Percentiles rank a stretch among this genome's conserved stretches.
phyloP scores from a whole-genome alignment of 2,888 invertebrate genomes.

The Cactoblastis cactorum region DNA sequence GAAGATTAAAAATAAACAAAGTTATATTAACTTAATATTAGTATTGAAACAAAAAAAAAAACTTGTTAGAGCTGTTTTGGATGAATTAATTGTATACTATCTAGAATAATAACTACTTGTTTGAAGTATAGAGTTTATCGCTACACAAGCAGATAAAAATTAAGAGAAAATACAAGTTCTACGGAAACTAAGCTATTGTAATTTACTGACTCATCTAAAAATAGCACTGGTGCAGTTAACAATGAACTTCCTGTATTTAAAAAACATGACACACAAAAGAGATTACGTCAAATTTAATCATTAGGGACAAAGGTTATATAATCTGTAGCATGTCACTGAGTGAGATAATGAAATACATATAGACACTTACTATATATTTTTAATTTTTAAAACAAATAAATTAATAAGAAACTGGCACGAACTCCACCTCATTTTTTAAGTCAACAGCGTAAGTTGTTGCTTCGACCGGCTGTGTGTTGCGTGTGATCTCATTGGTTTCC shows the following conservation, averaged over 20 bases:
- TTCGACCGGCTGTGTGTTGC: constrained; percentile 35
- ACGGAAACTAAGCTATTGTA: too few relatives aligned
- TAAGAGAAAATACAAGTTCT: too few relatives aligned
- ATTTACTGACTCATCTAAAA: too few relatives aligned
- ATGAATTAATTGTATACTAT: too few relatives aligned
- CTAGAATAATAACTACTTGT: too few relatives aligned
- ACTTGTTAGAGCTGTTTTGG: too few relatives aligned
- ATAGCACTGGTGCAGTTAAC: not conserved
- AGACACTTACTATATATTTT: not conserved
- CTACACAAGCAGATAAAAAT: too few relatives aligned
- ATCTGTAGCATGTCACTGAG: not conserved
- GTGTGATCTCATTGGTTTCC: constrained; percentile 41
- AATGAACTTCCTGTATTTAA: not conserved
- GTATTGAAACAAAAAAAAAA: too few relatives aligned
- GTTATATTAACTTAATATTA: too few relatives aligned
- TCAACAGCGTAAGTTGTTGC: constrained; percentile 64
- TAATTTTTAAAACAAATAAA: not conserved
- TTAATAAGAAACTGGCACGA: constrained; percentile 48
- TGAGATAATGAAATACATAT: not conserved
- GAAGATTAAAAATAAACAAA: too few relatives aligned
- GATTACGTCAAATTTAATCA: not conserved
- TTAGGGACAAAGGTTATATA: not conserved
- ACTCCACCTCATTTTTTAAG: constrained; percentile 55
- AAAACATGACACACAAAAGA: not conserved
- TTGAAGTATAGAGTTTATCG: too few relatives aligned